These are phyloP conservation scores for Digitonthophagus gazella DNA, from an alignment of 2,888 invertebrate genomes.

Conservation along the genomic window DNA sequence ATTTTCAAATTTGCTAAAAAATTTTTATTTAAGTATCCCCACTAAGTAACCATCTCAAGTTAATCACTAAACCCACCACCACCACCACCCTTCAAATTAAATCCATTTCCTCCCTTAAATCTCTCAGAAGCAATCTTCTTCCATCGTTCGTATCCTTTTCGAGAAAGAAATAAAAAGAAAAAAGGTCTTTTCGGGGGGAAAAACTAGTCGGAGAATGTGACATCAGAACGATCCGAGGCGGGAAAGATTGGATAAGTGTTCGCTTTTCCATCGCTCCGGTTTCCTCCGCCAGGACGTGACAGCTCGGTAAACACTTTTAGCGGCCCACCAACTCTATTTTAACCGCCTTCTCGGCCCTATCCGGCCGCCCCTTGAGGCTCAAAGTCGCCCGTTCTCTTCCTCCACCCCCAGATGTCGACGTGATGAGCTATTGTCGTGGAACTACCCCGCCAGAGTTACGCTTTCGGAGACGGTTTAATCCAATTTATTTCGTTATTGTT, in stretches of 20 bases:
- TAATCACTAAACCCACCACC: too few relatives aligned
- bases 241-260: constrained; percentile 51
- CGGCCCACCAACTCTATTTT: constrained; percentile 30
- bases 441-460: constrained; percentile 49
- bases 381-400: constrained; percentile 15
- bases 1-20: too few relatives aligned
- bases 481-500: constrained; percentile 55
- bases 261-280: constrained; percentile 47
- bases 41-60: too few relatives aligned
- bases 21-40: too few relatives aligned
- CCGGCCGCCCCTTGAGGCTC: constrained; percentile 17
- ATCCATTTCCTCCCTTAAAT: too few relatives aligned
- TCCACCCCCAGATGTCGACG: constrained; percentile 35
- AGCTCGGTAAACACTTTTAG: constrained; percentile 52
- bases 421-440: constrained; percentile 51
- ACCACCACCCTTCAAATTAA: too few relatives aligned
- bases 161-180: too few relatives aligned
- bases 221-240: constrained; percentile 24
- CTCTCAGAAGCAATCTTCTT: too few relatives aligned
- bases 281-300: constrained; percentile 49
- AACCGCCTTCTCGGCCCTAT: constrained; percentile 31
- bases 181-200: too few relatives aligned
- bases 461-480: constrained; percentile 52
- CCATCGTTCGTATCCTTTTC: too few relatives aligned
- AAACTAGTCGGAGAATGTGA: not conserved